Percentiles rank a stretch among this genome's conserved stretches.
These are phyloP conservation scores for Callionymus lyra DNA, from an alignment of 2,113 vertebrate species.

Conservation along the genomic window DNA sequence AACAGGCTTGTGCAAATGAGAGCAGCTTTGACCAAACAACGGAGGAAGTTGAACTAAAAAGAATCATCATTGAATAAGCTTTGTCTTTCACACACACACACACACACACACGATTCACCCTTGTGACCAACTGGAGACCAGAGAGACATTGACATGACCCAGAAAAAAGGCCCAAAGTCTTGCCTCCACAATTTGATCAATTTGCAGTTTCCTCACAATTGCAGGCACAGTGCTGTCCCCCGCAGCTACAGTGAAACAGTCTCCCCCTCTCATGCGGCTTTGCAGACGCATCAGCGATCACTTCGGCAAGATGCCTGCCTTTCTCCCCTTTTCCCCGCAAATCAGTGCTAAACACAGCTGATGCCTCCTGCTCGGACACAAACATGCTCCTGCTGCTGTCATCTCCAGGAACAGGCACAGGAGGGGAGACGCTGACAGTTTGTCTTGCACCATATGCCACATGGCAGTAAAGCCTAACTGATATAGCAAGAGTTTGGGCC, in stretches of 20 bases:
- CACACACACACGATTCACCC: slow-evolving; percentile 27
- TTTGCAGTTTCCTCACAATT: slow-evolving; percentile 61
- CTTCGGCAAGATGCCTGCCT: slow-evolving; percentile 46
- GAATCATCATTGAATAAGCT: slow-evolving; percentile 25
- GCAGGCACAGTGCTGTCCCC: slow-evolving; percentile 58
- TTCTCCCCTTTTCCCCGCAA: slow-evolving; percentile 61
- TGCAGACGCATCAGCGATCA: slow-evolving; percentile 44
- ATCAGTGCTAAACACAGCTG: slow-evolving; percentile 64
- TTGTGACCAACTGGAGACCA: slow-evolving; percentile 59
- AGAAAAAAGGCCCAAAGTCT: slow-evolving; percentile 70
- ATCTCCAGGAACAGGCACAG: slow-evolving; percentile 45
- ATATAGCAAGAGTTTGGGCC: slow-evolving; percentile 58
- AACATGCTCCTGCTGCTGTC: slow-evolving; percentile 58
- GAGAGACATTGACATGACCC: slow-evolving; percentile 70
- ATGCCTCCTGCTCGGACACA: slow-evolving; percentile 61
- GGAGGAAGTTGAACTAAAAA: slow-evolving; percentile 22
- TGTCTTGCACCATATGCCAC: slow-evolving; percentile 74
- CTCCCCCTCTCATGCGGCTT: slow-evolving; percentile 29
- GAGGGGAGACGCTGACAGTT: slow-evolving; percentile 66
- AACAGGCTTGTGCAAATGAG: slow-evolving; percentile 48
- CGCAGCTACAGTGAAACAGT: slow-evolving; percentile 42
- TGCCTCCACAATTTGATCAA: slow-evolving; percentile 73
- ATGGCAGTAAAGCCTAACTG: slow-evolving; percentile 68
- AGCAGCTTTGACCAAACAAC: slow-evolving; percentile 27
- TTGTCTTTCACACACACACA: slow-evolving; percentile 26